phyloP scores from a whole-genome alignment of 1,140 invertebrate species.

The Holotrichia oblita region DNA sequence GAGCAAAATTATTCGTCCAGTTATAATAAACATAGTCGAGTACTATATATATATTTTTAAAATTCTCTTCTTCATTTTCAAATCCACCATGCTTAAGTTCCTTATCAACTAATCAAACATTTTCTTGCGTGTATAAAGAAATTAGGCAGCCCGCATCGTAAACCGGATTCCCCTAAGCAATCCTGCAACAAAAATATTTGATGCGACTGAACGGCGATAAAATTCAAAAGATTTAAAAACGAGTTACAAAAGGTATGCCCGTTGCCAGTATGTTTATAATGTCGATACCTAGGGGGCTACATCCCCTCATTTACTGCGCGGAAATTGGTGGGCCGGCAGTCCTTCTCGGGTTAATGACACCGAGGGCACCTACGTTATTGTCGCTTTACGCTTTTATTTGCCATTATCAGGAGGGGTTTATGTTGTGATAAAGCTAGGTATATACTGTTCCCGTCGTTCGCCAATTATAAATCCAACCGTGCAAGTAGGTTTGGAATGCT shows the following conservation, averaged over 20 bases:
- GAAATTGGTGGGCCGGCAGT: constrained; percentile 18
- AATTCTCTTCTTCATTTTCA: too few relatives aligned
- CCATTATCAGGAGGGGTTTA: constrained; percentile 19
- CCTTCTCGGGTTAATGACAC: constrained; percentile 19
- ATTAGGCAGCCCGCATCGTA: constrained; percentile 3
- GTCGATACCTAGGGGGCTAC: constrained; percentile 10
- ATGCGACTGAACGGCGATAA: background rate
- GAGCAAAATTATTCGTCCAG: too few relatives aligned
- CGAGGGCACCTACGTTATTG: constrained; percentile 13
- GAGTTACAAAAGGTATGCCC: constrained; percentile 2
- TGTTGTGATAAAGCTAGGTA: background rate
- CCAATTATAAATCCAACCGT: background rate
- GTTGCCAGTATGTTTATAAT: background rate
- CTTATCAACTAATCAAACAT: constrained; percentile 3
- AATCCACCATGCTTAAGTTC: background rate
- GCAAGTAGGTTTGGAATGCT: background rate
- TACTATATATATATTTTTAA: too few relatives aligned
- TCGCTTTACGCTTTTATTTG: constrained; percentile 20
- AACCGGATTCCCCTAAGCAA: constrained; percentile 15
- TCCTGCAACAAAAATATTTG: background rate
- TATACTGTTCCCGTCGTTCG: background rate
- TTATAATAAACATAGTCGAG: too few relatives aligned
- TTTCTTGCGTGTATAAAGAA: background rate
- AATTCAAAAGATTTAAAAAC: background rate
- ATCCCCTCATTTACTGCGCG: constrained; percentile 5